A percentile compares a stretch with the other conserved stretches of the same genome.
These are phyloP conservation scores for Danaus chrysippus DNA, from an alignment of 2,888 invertebrate species.

Conservation along the genomic window DNA sequence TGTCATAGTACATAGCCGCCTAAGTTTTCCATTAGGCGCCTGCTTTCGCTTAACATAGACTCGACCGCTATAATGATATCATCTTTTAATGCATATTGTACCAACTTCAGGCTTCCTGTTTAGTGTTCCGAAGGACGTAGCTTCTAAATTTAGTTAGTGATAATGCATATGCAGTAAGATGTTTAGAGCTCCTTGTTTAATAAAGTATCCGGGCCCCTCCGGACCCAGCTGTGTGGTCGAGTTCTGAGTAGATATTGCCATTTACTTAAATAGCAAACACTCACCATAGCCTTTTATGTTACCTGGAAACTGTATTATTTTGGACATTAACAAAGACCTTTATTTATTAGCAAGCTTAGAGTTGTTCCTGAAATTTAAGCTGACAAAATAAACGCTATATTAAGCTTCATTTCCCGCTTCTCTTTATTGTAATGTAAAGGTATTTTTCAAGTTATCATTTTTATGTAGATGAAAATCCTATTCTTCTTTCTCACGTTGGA, in stretches of 20 bases:
- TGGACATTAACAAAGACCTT: constrained; percentile 16
- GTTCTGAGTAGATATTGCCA: constrained; percentile 53
- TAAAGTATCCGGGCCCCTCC: constrained; percentile 46
- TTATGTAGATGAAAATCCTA: no score
- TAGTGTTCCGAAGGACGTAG: constrained; percentile 25
- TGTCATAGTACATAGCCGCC: constrained; percentile 36
- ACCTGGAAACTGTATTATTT: constrained; percentile 27
- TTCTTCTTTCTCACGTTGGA: no score
- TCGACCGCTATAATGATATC: constrained; percentile 40
- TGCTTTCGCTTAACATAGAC: constrained; percentile 23
- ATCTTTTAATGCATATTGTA: constrained; percentile 44
- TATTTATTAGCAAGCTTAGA: background rate
- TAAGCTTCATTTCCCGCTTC: no score
- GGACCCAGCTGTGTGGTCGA: constrained; percentile 55
- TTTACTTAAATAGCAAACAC: constrained; percentile 43
- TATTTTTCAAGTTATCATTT: no score
- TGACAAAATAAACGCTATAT: no score
- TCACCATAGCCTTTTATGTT: constrained; percentile 31
- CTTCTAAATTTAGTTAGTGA: constrained; percentile 34
- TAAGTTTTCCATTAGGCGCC: constrained; percentile 48
- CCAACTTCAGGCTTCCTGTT: constrained; percentile 38
- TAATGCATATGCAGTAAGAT: constrained; percentile 30
- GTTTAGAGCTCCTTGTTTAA: constrained; percentile 34
- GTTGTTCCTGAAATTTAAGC: no score
- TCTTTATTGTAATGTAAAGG: no score